Conservation (phyloP, 2,797 vertebrate genomes). For the Vespertilio murinus region DNA sequence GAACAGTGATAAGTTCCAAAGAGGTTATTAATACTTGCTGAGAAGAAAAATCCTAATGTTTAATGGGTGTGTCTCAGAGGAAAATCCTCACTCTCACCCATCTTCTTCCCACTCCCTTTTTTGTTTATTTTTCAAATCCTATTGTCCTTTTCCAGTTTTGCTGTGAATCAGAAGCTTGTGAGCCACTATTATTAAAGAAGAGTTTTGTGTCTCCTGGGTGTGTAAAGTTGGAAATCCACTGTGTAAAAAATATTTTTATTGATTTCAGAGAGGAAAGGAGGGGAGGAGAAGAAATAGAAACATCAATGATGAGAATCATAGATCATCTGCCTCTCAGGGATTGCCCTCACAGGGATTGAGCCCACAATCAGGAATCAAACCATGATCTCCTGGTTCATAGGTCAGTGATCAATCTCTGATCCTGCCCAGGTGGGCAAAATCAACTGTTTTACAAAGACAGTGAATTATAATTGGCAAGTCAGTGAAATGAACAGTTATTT, state of each 20-base stretch:
- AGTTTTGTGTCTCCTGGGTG: not conserved
- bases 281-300: too few relatives aligned
- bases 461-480: constrained; percentile 39
- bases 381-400: too few relatives aligned
- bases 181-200: not conserved
- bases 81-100: not conserved
- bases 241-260: not conserved
- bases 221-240: not conserved
- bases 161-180: constrained; percentile 29
- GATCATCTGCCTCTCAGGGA: too few relatives aligned
- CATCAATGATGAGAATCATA: too few relatives aligned
- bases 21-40: constrained; percentile 22
- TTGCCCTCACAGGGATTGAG: too few relatives aligned
- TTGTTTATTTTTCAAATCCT: not conserved
- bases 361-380: too few relatives aligned
- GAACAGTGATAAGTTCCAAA: constrained; percentile 24
- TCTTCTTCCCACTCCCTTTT: not conserved
- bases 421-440: not conserved
- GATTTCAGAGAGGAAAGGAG: too few relatives aligned
- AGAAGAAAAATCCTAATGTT: constrained; percentile 16
- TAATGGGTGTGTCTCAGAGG: not conserved
- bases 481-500: constrained; percentile 31
- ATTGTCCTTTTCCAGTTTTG: constrained; percentile 33
- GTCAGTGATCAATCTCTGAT: too few relatives aligned
- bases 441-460: constrained; percentile 30